Percentiles rank a stretch among this genome's conserved stretches.
phyloP scores from a whole-genome alignment of 2,113 vertebrate species.

The Apteryx mantelli region DNA sequence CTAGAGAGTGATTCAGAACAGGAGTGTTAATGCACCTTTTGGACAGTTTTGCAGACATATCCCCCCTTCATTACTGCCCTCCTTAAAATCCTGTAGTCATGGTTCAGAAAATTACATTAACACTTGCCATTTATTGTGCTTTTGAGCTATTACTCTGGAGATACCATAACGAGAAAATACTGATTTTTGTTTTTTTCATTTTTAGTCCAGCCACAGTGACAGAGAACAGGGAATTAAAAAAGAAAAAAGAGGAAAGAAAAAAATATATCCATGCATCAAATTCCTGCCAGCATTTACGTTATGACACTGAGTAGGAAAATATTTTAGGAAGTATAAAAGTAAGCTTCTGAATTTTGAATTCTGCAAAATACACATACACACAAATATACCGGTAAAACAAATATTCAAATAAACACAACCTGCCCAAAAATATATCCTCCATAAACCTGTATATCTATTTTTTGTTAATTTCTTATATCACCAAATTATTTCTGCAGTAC shows the following conservation, averaged over 20 bases:
- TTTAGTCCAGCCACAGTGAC: not conserved
- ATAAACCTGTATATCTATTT: fast-evolving
- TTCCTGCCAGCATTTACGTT: not conserved
- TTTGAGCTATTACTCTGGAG: not conserved
- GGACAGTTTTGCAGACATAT: not conserved
- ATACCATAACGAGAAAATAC: not conserved
- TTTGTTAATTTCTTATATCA: not conserved
- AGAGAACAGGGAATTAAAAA: not conserved
- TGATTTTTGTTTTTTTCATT: not conserved
- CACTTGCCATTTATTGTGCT: not conserved
- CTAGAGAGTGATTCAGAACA: not conserved
- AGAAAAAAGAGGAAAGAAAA: not conserved
- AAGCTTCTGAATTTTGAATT: not conserved
- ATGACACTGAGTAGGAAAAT: not conserved
- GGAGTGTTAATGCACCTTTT: not conserved
- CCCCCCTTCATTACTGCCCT: not conserved
- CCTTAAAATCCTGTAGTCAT: not conserved
- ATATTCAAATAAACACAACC: not conserved
- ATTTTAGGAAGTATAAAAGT: not conserved
- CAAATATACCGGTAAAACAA: not conserved
- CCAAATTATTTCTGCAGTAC: not conserved
- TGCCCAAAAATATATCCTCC: not conserved
- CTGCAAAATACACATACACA: not conserved
- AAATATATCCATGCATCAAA: not conserved
- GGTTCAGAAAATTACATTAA: not conserved